These are phyloP conservation scores for Falco novaeseelandiae DNA, from an alignment of 2,797 vertebrate species.

Conservation along the genomic window DNA sequence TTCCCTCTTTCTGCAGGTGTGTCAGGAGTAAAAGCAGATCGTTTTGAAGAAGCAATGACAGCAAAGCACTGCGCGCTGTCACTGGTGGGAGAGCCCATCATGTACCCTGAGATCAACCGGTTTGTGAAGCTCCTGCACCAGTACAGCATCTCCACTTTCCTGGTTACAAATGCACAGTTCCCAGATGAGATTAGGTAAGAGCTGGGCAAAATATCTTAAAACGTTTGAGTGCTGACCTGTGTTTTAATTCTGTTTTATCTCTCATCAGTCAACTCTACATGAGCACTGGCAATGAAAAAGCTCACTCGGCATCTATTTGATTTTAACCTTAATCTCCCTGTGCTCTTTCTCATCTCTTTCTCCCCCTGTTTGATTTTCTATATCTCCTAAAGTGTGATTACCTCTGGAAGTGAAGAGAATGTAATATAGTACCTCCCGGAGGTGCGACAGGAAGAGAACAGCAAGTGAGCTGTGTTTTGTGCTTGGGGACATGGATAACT, in stretches of 20 bases:
- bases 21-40: slow-evolving; percentile 85
- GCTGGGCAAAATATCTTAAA: not conserved
- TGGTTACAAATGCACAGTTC: slow-evolving; percentile 96
- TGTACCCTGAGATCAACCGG: slow-evolving; percentile 93
- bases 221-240: not conserved
- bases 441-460: not conserved
- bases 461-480: not conserved
- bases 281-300: not conserved
- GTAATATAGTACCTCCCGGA: not conserved
- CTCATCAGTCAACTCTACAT: not conserved
- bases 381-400: not conserved
- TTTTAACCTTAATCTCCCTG: not conserved
- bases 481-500: not conserved
- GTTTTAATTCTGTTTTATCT: not conserved
- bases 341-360: not conserved
- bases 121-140: slow-evolving; percentile 89
- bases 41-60: slow-evolving; percentile 85
- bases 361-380: not conserved
- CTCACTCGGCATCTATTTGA: not conserved
- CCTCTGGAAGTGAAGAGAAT: not conserved
- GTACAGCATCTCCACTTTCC: slow-evolving; percentile 88
- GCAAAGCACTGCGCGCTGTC: slow-evolving; percentile 92
- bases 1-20: slow-evolving; percentile 78
- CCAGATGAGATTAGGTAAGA: slow-evolving; percentile 90
- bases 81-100: slow-evolving; percentile 94